These are phyloP conservation scores for Cephus rjabovi DNA, from an alignment of 2,888 invertebrate genomes.

Conservation along the genomic window DNA sequence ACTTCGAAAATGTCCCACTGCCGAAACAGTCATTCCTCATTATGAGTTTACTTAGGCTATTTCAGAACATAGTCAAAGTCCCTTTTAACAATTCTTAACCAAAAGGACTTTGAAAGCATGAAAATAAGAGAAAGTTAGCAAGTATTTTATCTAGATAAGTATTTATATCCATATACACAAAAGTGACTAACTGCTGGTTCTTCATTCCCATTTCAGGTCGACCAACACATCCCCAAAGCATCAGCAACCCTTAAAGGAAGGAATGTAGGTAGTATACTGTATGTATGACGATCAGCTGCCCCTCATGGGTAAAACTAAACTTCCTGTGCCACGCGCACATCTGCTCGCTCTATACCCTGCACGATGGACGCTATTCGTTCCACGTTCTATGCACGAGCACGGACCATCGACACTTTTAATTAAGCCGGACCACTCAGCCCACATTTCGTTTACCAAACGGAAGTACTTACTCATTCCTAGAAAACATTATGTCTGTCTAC, in stretches of 20 bases:
- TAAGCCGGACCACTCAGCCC: neutral
- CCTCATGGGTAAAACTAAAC: slow-evolving; percentile 53
- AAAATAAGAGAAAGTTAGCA: neutral
- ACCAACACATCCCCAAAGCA: neutral
- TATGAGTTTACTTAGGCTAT: neutral
- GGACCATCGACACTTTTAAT: slow-evolving; percentile 4
- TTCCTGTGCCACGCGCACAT: slow-evolving; percentile 61
- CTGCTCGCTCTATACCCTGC: slow-evolving; percentile 41
- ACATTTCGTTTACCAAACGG: slow-evolving; percentile 1
- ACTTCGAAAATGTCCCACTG: neutral
- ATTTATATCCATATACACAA: neutral
- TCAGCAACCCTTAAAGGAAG: neutral
- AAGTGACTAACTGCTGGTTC: neutral
- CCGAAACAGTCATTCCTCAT: neutral
- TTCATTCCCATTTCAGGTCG: neutral
- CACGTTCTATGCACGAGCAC: neutral
- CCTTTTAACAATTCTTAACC: neutral
- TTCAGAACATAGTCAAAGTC: neutral
- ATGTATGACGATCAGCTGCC: slow-evolving; percentile 50
- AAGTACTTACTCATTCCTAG: neutral
- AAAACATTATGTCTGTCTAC: neutral
- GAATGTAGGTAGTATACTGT: slow-evolving; percentile 31
- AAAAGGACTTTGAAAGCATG: neutral
- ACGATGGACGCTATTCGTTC: neutral
- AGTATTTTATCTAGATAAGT: neutral